These are phyloP conservation scores for Sternarchorhynchus goeldii DNA, from an alignment of 2,797 vertebrate species.

Conservation along the genomic window DNA sequence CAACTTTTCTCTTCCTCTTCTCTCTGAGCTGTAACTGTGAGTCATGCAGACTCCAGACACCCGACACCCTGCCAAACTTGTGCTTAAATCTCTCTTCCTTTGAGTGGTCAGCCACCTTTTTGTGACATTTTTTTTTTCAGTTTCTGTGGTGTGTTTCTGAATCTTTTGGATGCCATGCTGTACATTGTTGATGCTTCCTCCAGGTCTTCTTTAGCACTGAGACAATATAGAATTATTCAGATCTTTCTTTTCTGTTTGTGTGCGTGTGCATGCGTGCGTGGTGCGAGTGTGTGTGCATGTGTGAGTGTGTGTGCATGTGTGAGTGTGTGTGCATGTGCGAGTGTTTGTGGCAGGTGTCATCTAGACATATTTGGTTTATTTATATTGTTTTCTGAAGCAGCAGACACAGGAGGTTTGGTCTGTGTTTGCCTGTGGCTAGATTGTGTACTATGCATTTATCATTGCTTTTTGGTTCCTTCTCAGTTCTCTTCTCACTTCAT, in stretches of 20 bases:
- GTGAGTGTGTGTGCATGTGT: constrained; percentile 1
- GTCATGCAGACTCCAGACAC: not conserved
- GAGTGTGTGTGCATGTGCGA: not conserved
- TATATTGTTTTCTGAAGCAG: not conserved
- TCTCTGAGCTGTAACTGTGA: not conserved
- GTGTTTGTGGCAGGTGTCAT: not conserved
- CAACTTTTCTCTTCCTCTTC: constrained; percentile 37
- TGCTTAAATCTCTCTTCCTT: constrained; percentile 6
- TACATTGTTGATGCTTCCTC: not conserved
- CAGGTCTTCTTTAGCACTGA: not conserved
- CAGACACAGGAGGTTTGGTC: not conserved
- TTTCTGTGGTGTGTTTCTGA: not conserved
- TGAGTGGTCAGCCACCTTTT: not conserved
- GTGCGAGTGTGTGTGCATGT: not conserved
- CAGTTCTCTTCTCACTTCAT: constrained; percentile 93
- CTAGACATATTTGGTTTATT: not conserved
- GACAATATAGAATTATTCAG: not conserved
- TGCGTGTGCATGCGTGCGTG: not conserved
- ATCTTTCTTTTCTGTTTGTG: not conserved
- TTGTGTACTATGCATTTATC: constrained; percentile 7
- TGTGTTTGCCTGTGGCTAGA: not conserved
- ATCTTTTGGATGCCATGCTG: not conserved
- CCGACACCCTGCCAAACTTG: constrained; percentile 5
- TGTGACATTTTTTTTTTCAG: not conserved
- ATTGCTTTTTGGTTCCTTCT: constrained; percentile 34